Conservation (phyloP, 1,140 invertebrate genomes). For the Lasaia peninsularis region DNA sequence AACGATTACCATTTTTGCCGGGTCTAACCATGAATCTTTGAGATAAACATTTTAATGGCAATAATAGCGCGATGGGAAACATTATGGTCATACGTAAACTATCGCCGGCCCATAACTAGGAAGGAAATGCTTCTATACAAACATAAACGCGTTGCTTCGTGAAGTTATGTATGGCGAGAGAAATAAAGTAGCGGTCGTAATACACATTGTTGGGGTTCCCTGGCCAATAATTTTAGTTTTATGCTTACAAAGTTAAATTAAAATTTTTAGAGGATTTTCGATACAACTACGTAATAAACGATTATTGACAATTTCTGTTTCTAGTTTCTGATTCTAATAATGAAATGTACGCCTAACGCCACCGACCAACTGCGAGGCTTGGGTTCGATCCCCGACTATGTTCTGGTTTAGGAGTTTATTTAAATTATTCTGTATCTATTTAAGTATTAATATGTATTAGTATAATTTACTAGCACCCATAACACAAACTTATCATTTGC, state of each 20-base stretch:
- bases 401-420: too few species aligned
- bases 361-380: too few species aligned
- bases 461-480: too few species aligned
- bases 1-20: slow-evolving; percentile 53
- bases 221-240: neutral
- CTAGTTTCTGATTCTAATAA: too few species aligned
- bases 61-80: slow-evolving; percentile 43
- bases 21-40: slow-evolving; percentile 49
- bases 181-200: slow-evolving; percentile 8
- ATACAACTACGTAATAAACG: too few species aligned
- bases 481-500: too few species aligned
- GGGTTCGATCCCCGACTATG: too few species aligned
- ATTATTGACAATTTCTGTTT: too few species aligned
- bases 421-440: too few species aligned
- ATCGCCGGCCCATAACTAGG: slow-evolving; percentile 39
- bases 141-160: slow-evolving; percentile 36
- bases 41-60: slow-evolving; percentile 59
- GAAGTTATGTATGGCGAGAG: slow-evolving; percentile 15
- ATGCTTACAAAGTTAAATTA: neutral
- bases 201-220: slow-evolving; percentile 1
- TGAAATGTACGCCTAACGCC: too few species aligned
- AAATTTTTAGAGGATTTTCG: too few species aligned
- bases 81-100: slow-evolving; percentile 53
- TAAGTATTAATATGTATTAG: too few species aligned
- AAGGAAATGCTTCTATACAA: slow-evolving; percentile 43